Conservation (phyloP, 2,113 vertebrate species). For the Corythaixoides concolor region DNA sequence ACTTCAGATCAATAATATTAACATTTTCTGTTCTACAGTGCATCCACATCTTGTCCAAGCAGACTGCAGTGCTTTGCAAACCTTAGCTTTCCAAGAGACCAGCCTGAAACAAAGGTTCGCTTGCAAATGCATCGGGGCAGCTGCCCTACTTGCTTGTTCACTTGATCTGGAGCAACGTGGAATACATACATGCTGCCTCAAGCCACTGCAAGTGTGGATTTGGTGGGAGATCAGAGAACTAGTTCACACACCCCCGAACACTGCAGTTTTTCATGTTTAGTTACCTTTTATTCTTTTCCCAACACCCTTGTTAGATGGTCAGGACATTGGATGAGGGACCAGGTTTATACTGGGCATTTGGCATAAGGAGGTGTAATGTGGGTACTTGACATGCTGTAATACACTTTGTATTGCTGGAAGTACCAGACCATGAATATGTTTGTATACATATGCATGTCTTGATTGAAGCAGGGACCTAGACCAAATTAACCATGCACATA, state of each 20-base stretch:
- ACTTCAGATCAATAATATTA: slow-evolving; percentile 30
- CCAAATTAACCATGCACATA: neutral
- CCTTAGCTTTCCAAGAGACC: neutral
- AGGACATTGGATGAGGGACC: neutral
- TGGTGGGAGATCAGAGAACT: neutral
- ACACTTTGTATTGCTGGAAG: neutral
- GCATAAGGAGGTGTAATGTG: neutral
- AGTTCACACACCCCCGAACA: accelerated
- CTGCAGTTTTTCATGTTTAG: neutral
- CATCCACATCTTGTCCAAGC: neutral
- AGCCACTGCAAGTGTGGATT: neutral
- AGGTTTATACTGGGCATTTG: neutral
- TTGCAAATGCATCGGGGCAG: neutral
- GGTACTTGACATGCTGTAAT: neutral
- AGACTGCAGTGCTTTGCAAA: neutral
- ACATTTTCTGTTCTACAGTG: neutral
- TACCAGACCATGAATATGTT: neutral
- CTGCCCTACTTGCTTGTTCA: neutral
- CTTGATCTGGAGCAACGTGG: neutral
- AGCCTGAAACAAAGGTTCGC: neutral
- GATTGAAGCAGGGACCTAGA: neutral
- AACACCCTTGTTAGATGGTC: neutral
- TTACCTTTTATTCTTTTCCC: neutral
- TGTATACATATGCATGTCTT: neutral
- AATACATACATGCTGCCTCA: neutral